A percentile compares a stretch with the other conserved stretches of the same genome.
Evolutionary conservation across 1,140 invertebrate species (phyloP).

Genomic region (Halyomorpha halys): DNA sequence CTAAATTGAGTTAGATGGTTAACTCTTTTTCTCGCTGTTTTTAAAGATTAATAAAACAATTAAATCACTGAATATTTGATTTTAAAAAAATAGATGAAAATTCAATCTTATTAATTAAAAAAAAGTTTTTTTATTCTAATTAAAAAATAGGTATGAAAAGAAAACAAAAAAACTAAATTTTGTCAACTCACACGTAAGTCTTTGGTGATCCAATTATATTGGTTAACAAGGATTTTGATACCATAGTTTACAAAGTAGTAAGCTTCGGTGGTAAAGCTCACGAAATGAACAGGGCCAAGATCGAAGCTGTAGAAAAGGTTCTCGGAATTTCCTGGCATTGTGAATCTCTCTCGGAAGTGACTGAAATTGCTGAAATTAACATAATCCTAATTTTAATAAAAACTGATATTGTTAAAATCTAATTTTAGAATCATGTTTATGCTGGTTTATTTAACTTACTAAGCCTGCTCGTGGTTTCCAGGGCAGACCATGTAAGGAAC

Average conservation of each 20-base stretch:
- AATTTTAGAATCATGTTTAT: neutral
- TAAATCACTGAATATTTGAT: too few relatives aligned
- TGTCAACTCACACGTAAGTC: conserved; percentile 50
- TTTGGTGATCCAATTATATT: conserved; percentile 79
- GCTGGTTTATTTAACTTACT: conserved; percentile 46
- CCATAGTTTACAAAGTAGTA: conserved; percentile 90
- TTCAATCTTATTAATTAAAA: too few relatives aligned
- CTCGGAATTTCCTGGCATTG: conserved; percentile 69
- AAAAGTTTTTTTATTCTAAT: too few relatives aligned
- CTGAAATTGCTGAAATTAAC: conserved; percentile 68
- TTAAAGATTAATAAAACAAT: too few relatives aligned
- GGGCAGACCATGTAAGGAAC: conserved; percentile 86
- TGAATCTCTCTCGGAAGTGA: conserved; percentile 73
- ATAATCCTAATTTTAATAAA: neutral
- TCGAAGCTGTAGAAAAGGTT: conserved; percentile 83
- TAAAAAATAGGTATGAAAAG: too few relatives aligned
- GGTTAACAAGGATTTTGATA: conserved; percentile 65
- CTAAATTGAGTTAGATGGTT: too few relatives aligned
- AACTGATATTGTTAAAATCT: neutral
- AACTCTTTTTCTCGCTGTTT: too few relatives aligned
- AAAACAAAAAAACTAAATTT: neutral
- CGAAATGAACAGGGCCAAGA: conserved; percentile 83
- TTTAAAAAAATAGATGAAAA: too few relatives aligned
- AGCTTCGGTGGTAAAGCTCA: conserved; percentile 85
- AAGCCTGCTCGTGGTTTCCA: conserved; percentile 80